Evolutionary conservation across 2,113 vertebrate species (phyloP), one percentile per base, ranked within the genome.

Genomic region (Tyrannus savana): DNA sequence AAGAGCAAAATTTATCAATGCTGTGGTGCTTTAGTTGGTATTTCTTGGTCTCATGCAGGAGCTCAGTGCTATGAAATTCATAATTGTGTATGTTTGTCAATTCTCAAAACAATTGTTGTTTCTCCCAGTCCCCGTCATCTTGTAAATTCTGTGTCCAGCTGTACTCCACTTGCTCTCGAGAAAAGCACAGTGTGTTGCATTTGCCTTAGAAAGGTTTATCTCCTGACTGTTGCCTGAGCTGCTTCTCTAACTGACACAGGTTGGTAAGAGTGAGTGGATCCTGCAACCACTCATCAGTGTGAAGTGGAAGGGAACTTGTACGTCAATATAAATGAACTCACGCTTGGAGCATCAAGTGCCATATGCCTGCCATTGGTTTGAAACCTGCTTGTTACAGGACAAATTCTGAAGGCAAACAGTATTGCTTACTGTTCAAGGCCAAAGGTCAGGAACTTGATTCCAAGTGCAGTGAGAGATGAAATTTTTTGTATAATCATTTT

Each of bases 201-300:
- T 76, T 72, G 11, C 37, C 47, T 59, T 28, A 59, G 18, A 47
- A 89, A 69, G 37, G 5, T 53, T 77, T 89, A 31, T 74, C n/a
- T 76, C 71, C 56, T 69, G 63, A 25, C 53, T 91, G 12, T 68
- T 53, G 19, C 14, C 37, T 66, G 69, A 53, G 42, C 53, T 46
- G 60, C 17, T 84, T 3, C 35, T 27, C 7, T 31, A 6, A 13
- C 24, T 69, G 74, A 15, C 13, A 1, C 12, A 1, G 0, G 0
- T 6, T 14, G 18, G 10, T 25, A 24, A 37, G 62, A 50, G 13
- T 14, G 6, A 41, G n/a, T 10, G 50, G 39, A 30, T 84, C 42
- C 17, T 4, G 7, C 52, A 49, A 19, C 27, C 56, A 2, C 39
- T 53, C 10, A 3, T 66, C 11, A 15, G n/a, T 2, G 6, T 49